A percentile compares a stretch with the other conserved stretches of the same genome.
These are phyloP conservation scores for Lagocephalus sceleratus DNA, from an alignment of 2,797 vertebrate genomes.

Conservation along the genomic window DNA sequence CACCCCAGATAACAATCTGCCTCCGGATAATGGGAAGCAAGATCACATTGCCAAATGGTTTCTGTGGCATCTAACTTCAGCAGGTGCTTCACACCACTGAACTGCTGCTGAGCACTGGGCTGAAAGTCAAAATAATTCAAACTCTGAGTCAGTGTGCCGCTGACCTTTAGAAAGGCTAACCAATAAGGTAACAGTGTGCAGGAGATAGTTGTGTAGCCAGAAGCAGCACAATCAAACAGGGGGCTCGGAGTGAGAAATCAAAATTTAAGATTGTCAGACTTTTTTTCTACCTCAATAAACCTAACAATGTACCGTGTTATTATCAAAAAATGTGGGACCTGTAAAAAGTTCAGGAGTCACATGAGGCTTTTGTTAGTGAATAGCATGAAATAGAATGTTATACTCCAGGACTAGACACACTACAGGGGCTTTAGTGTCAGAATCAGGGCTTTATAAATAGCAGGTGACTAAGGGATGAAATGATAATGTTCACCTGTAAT, in stretches of 20 bases:
- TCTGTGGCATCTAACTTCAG: too few species aligned
- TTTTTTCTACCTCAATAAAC: not conserved
- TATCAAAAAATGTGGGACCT: not conserved
- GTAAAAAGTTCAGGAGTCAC: not conserved
- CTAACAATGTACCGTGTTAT: not conserved
- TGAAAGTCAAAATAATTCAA: too few species aligned
- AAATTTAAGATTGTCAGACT: not conserved
- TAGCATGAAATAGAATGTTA: not conserved
- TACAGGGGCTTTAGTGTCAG: not conserved
- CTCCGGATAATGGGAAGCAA: too few species aligned
- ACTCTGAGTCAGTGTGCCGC: too few species aligned
- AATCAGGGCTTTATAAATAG: not conserved
- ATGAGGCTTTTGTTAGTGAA: not conserved
- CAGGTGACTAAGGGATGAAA: not conserved
- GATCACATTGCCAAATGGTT: too few species aligned
- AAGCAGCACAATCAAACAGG: not conserved
- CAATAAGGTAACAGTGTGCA: constrained; percentile 1
- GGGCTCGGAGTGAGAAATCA: not conserved
- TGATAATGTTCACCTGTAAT: not conserved
- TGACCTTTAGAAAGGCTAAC: not conserved
- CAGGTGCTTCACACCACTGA: constrained; percentile 37
- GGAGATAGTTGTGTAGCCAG: not conserved
- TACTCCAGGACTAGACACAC: not conserved
- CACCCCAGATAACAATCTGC: too few species aligned
- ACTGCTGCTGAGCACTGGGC: too few species aligned